These are phyloP conservation scores for Psittacula echo DNA, from an alignment of 2,797 vertebrate species.

Conservation along the genomic window DNA sequence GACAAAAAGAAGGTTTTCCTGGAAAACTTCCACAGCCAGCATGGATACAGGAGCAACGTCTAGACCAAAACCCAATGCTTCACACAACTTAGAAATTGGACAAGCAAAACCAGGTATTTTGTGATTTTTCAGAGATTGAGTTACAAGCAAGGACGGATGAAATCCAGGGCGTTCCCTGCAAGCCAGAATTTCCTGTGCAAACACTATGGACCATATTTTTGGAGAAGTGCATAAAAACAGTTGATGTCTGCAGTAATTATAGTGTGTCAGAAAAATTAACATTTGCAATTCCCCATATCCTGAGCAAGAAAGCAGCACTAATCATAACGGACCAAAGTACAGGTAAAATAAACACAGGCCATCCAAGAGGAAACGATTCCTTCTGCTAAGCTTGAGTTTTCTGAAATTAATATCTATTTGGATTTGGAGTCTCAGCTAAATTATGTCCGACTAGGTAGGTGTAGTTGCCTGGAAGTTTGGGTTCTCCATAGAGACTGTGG, in stretches of 20 bases:
- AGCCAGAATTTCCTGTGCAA: conserved; percentile 58
- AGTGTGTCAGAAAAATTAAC: conserved; percentile 46
- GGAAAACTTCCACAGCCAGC: background rate
- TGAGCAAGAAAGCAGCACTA: conserved; percentile 26
- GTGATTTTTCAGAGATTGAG: conserved; percentile 31
- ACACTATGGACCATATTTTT: conserved; percentile 39
- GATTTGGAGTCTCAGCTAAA: background rate
- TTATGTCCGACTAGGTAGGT: background rate
- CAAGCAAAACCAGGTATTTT: conserved; percentile 16
- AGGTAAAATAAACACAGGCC: conserved; percentile 23
- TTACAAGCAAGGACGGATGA: conserved; percentile 14
- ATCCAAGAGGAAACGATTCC: conserved; percentile 7
- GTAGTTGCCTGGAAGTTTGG: background rate
- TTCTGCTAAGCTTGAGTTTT: background rate
- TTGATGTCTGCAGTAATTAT: conserved; percentile 49
- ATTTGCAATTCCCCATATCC: conserved; percentile 15
- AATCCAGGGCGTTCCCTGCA: conserved; percentile 38
- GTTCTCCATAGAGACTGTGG: background rate
- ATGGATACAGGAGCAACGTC: background rate
- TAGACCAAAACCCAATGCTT: background rate
- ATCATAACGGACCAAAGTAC: background rate
- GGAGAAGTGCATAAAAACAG: conserved; percentile 2
- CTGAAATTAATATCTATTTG: background rate
- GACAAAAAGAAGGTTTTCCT: background rate
- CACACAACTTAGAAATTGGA: background rate